These are phyloP conservation scores for Drosophila differens DNA, from an alignment of 2,888 invertebrate genomes.

Conservation along the genomic window DNA sequence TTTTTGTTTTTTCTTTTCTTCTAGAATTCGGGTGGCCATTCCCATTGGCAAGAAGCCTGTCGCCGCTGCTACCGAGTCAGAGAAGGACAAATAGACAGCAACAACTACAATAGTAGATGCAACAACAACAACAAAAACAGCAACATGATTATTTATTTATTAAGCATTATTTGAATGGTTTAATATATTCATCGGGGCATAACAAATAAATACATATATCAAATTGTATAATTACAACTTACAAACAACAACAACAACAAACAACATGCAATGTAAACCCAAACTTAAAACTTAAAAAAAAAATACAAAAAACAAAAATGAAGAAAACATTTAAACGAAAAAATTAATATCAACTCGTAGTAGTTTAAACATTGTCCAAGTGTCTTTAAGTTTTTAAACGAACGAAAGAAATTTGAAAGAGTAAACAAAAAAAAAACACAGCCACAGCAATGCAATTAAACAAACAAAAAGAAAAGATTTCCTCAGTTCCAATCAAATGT, in stretches of 20 bases:
- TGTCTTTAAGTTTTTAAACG: constrained; percentile 81
- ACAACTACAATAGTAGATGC: constrained; percentile 39
- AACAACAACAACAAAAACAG: constrained; percentile 60
- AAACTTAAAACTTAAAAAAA: constrained; percentile 55
- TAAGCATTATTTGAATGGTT: constrained; percentile 80
- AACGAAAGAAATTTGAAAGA: constrained; percentile 64
- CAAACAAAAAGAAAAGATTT: constrained; percentile 25
- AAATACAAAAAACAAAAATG: constrained; percentile 7
- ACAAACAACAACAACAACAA: constrained; percentile 31
- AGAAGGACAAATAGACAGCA: constrained; percentile 91
- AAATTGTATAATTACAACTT: constrained; percentile 70
- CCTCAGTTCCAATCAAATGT: constrained; percentile 56
- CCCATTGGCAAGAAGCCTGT: constrained; percentile 94
- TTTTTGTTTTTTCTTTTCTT: constrained; percentile 63
- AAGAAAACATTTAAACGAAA: constrained; percentile 55
- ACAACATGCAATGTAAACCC: constrained; percentile 51
- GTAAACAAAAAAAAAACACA: constrained; percentile 38
- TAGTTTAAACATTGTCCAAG: constrained; percentile 75
- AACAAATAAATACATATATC: constrained; percentile 65
- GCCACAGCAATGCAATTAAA: constrained; percentile 76
- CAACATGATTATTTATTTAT: constrained; percentile 76
- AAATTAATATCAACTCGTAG: constrained; percentile 59
- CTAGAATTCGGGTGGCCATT: constrained; percentile 94
- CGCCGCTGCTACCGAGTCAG: constrained; percentile 86
- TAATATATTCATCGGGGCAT: constrained; percentile 78